Percentiles rank a stretch among this genome's conserved stretches.
phyloP scores from a whole-genome alignment of 2,113 vertebrate genomes.

The Brienomyrus longianalis region DNA sequence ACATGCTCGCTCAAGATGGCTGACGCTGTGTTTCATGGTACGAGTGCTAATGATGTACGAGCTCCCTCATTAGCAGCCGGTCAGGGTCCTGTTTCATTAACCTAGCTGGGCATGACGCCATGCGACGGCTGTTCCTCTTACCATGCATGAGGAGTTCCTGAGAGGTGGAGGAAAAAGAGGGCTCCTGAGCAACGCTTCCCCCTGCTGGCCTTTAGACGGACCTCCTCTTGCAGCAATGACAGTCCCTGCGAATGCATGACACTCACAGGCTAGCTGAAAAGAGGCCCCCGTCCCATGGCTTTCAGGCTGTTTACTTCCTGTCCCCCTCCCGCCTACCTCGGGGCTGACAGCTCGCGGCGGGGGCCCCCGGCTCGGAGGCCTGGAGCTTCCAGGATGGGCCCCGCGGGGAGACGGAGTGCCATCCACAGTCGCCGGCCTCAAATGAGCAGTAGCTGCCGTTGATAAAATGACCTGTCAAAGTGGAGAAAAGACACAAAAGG shows the following conservation, averaged over 20 bases:
- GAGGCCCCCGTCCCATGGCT: neutral
- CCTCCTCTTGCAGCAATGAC: conserved; percentile 71
- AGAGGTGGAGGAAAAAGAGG: conserved; percentile 77
- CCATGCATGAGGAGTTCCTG: conserved; percentile 84
- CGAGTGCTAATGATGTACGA: neutral
- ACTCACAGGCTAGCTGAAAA: conserved; percentile 4
- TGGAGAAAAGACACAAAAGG: conserved; percentile 13
- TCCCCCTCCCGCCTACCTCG: conserved; percentile 43
- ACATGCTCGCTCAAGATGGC: neutral
- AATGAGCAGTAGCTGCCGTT: conserved; percentile 87
- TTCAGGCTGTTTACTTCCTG: neutral
- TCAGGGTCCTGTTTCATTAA: neutral
- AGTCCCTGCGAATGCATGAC: conserved; percentile 54
- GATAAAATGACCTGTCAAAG: conserved; percentile 73
- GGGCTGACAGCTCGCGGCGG: conserved; percentile 53
- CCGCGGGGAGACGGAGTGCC: conserved; percentile 52
- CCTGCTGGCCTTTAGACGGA: conserved; percentile 56
- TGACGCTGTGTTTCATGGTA: neutral
- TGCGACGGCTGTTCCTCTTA: conserved; percentile 50
- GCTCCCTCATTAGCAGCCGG: neutral
- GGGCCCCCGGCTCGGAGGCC: conserved; percentile 46
- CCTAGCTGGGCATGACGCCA: neutral
- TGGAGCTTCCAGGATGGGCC: conserved; percentile 66
- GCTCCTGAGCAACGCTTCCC: conserved; percentile 69
- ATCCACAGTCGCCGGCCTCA: conserved; percentile 80